Evolutionary conservation across 2,797 vertebrate genomes (phyloP), one percentile per base, ranked within the genome.

Genomic region (Rhinella marina): DNA sequence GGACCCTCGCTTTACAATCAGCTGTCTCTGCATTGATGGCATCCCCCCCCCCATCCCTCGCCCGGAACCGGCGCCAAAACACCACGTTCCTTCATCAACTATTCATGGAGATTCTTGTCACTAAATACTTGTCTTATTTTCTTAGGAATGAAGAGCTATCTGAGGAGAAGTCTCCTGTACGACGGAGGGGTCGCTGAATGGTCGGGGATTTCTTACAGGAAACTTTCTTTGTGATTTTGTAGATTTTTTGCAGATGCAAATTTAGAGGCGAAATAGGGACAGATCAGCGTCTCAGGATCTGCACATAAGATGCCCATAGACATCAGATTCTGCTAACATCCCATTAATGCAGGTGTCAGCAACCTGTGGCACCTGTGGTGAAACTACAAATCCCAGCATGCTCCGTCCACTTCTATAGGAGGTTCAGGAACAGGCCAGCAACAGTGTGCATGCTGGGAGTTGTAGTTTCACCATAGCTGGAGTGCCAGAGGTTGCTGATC

Each of bases 31-130:
- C 52, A 75, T 32, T 50, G n/a, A n/a, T 32, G 73, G 32, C 25
- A 54, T 57, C 1, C 41, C 50, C 5, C 84, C 76, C n/a, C 25
- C n/a, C 48, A 41, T 41, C 41, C 70, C 29, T 27, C 12, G 0
- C 54, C 77, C 77, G 27, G 83, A 78, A n/a, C 48, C 57, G 25
- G 57, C 32, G 54, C 52, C 50, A 84, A 72, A 32, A 84, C 82
- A 73, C 8, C 19, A 73, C 82, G 54, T 84, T 73, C 19, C 82
- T 50, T 72, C 66, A 41, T 52, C 82, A 29, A 5, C 66, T 84
- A 73, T 73, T 84, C 82, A 84, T 59, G 62, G 82, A 19, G 82
- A n/a, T 32, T n/a, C 52, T 68, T 70, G 48, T 72, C 52, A 82
- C 64, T 70, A 56, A 56, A 70, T 57, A 27, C 64, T 70, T 21